Base-by-base conservation (phyloP, 2,113 vertebrate genomes). In the Crotalus horridus region DNA sequence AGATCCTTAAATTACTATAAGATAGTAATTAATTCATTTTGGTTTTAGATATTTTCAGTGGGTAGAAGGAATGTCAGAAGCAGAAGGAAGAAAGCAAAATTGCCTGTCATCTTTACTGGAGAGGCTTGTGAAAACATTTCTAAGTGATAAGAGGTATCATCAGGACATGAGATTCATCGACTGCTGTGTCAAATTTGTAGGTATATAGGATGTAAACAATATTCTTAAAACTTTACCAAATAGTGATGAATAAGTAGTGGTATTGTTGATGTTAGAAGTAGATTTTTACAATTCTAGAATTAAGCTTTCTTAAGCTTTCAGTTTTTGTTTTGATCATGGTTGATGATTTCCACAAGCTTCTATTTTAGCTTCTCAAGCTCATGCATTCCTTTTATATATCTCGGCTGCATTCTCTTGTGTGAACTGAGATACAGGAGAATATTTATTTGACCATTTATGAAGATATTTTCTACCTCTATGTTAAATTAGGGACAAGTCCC, bases 151-250 rank as follows among this genome's bases (percentile, higher is more conserved):
- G 93, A 97, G 93, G 88, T 99, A 99, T 91, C 97, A 97, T 0
- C 96, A 98, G 39, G 99, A 99, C 86, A 51, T 95, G 6, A 96
- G 99, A 94, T 99, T 98, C 26, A 95, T 99, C 8, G 97, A 94
- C 92, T 97, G 97, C 96, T 99, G 99, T 96, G 59, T 99, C 92
- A 98, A 96, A 96, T 98, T 98, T 97, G 99, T 99, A 97, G 96
- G 99, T 98, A 1, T 26, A 46, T 0, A 0, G 46, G 21, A 23
- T 15, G 33, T 9, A 81, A 59, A 26, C 12, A 56, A 26, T 23
- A 1, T 55, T 26, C 13, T 13, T 5, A 8, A n/a, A 69, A n/a
- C 6, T 3, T 46, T 69, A 55, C 21, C 51, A n/a, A 56, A 21
- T n/a, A 12, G 15, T 6, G 8, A 59, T 54, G 9, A 74, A 20